phyloP scores from a whole-genome alignment of 2,888 invertebrate species.

The Azorinus chamasolen region DNA sequence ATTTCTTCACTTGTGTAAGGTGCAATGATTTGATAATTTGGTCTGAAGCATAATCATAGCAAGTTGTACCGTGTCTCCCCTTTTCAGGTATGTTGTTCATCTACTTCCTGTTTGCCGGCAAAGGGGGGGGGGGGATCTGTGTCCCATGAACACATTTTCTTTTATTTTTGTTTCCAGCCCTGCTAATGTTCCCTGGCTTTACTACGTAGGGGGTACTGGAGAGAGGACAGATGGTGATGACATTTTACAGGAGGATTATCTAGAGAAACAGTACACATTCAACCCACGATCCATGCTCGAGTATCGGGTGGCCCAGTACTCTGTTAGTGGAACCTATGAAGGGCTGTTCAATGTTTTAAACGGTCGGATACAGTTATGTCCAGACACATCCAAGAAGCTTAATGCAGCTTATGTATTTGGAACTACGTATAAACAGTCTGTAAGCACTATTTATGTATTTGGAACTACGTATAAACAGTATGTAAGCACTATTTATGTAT shows the following conservation, averaged over 20 bases:
- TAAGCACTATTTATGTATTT: constrained; percentile 76
- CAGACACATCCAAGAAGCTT: constrained; percentile 71
- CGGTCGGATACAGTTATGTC: constrained; percentile 86
- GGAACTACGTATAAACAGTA: constrained; percentile 84
- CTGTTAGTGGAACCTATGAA: constrained; percentile 85
- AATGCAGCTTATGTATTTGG: constrained; percentile 86
- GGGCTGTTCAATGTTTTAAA: constrained; percentile 78
- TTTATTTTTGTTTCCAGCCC: constrained; percentile 66
- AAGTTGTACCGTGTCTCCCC: no score
- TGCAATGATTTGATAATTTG: no score
- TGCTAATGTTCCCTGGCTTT: constrained; percentile 78
- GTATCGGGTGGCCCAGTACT: constrained; percentile 81
- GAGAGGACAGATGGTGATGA: constrained; percentile 58
- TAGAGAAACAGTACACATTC: constrained; percentile 79
- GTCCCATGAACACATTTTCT: neutral
- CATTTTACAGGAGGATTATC: constrained; percentile 66
- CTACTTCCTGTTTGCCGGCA: no score
- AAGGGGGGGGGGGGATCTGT: no score
- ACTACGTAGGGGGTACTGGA: constrained; percentile 61
- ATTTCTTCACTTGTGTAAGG: no score
- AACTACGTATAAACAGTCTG: constrained; percentile 81
- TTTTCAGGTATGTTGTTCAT: no score
- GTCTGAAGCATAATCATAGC: no score
- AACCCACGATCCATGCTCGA: constrained; percentile 75
- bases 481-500: constrained; percentile 73